These are phyloP conservation scores for Collichthys lucidus DNA, from an alignment of 2,113 vertebrate species.

Conservation along the genomic window DNA sequence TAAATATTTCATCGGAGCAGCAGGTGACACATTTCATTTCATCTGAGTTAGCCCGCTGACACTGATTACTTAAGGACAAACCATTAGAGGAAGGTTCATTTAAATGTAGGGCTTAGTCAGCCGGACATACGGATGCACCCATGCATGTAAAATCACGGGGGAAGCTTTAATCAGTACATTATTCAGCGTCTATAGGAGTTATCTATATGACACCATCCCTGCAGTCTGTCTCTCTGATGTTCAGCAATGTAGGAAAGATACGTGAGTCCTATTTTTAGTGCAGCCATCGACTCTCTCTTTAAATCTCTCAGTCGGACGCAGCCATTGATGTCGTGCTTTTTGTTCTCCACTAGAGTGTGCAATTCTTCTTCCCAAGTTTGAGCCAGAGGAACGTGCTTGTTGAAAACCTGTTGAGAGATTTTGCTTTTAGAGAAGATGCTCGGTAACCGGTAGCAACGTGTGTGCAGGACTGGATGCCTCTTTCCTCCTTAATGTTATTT, in stretches of 20 bases:
- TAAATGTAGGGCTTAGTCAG: not conserved
- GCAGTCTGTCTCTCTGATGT: not conserved
- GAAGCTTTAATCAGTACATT: not conserved
- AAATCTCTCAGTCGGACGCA: not conserved
- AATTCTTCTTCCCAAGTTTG: slow-evolving; percentile 15
- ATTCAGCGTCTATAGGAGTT: not conserved
- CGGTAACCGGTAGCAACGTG: not conserved
- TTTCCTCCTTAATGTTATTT: not conserved
- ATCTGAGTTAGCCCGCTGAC: not conserved
- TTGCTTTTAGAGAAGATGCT: not conserved
- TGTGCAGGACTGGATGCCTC: not conserved
- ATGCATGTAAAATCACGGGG: not conserved
- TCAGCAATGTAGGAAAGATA: not conserved
- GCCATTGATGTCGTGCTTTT: slow-evolving; percentile 12
- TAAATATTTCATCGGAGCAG: not conserved
- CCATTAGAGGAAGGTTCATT: not conserved
- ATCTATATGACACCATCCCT: not conserved
- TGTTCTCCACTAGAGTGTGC: slow-evolving; percentile 59
- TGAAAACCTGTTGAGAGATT: not conserved
- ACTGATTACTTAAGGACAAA: not conserved
- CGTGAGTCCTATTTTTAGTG: not conserved
- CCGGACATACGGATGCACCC: not conserved
- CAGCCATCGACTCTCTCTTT: not conserved
- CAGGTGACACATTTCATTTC: not conserved
- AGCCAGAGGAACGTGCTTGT: not conserved